Evolutionary conservation across 2,113 vertebrate species (phyloP).

Genomic region (Lepus timidus): DNA sequence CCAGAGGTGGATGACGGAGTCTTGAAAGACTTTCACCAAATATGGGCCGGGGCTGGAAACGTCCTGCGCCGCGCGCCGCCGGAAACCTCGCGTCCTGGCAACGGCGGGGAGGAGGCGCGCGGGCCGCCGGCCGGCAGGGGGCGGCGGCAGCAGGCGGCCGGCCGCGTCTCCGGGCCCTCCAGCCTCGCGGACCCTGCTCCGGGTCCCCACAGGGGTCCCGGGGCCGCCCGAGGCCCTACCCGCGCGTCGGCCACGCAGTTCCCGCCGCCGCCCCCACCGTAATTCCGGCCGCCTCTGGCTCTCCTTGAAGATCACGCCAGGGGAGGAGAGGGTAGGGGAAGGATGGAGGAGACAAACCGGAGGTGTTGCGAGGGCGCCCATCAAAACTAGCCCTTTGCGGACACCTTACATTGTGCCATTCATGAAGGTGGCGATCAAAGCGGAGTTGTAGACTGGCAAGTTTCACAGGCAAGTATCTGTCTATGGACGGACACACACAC

Average conservation of each 20-base stretch:
- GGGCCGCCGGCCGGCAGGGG: slow-evolving; percentile 66
- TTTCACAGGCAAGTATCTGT: background rate
- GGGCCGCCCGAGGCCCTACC: background rate
- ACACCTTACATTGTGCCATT: background rate
- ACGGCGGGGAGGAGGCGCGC: background rate
- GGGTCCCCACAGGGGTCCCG: background rate
- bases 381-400: background rate
- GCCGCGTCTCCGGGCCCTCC: background rate
- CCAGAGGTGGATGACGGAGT: slow-evolving; percentile 77
- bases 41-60: slow-evolving; percentile 84
- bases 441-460: background rate
- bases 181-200: background rate
- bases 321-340: background rate
- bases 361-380: background rate
- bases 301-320: background rate
- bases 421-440: background rate
- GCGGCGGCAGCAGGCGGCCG: slow-evolving; percentile 11
- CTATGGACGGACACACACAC: background rate
- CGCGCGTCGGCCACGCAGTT: background rate
- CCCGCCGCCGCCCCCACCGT: background rate
- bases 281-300: background rate
- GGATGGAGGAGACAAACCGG: background rate
- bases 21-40: slow-evolving; percentile 85
- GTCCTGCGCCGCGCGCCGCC: slow-evolving; percentile 68
- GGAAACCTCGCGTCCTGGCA: slow-evolving; percentile 75